phyloP scores from a whole-genome alignment of 2,113 vertebrate species.

The Bos indicus region DNA sequence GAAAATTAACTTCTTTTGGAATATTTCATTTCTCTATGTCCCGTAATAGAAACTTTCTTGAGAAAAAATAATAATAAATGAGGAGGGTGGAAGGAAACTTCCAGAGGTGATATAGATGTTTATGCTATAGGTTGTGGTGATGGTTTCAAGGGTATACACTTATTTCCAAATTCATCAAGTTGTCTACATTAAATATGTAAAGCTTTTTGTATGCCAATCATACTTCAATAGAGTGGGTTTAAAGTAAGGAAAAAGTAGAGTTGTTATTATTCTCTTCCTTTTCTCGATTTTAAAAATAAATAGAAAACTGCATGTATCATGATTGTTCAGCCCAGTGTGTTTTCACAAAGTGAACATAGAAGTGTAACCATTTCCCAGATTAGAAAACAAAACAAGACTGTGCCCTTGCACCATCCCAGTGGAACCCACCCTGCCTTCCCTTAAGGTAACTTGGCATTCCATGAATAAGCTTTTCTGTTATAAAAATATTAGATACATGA shows the following conservation, averaged over 20 bases:
- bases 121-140: not conserved
- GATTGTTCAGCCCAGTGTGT: not conserved
- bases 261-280: not conserved
- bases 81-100: not conserved
- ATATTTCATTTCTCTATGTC: not conserved
- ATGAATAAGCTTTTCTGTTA: not conserved
- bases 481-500: not conserved
- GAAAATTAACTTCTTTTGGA: not conserved
- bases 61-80: not conserved
- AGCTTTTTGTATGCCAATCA: not conserved
- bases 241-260: not conserved
- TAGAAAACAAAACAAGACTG: not conserved
- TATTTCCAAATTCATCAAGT: not conserved
- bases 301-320: not conserved
- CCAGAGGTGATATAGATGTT: not conserved
- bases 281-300: not conserved
- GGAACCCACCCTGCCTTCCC: not conserved
- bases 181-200: not conserved
- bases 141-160: not conserved
- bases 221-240: not conserved
- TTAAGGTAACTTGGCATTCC: not conserved
- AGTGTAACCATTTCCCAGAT: not conserved
- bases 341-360: not conserved
- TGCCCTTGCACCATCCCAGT: not conserved
- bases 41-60: not conserved